A percentile compares a stretch with the other conserved stretches of the same genome.
These are phyloP conservation scores for Spheniscus mendiculus DNA, from an alignment of 2,113 vertebrate species.

Conservation along the genomic window DNA sequence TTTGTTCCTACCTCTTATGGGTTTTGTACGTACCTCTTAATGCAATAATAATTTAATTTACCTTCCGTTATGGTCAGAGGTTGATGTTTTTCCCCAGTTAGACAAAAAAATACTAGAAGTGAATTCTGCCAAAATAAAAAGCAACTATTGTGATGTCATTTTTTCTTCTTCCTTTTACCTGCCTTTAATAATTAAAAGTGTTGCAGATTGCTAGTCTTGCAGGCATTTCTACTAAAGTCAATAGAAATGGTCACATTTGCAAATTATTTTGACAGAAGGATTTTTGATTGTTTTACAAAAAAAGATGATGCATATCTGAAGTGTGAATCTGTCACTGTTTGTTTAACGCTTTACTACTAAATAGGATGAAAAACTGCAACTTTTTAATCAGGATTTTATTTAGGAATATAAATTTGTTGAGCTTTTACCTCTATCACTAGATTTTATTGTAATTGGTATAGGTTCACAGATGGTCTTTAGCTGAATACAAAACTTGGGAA, in stretches of 20 bases:
- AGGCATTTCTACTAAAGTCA: not conserved
- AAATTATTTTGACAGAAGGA: not conserved
- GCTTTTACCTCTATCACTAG: not conserved
- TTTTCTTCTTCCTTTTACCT: not conserved
- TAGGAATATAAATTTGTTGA: not conserved
- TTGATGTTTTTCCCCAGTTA: not conserved
- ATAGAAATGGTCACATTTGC: not conserved
- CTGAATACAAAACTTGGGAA: not conserved
- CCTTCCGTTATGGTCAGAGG: not conserved
- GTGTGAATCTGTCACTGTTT: not conserved
- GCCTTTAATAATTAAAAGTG: not conserved
- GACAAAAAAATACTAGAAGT: not conserved
- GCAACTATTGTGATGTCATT: not conserved
- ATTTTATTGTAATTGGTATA: not conserved
- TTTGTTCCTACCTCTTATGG: accelerated
- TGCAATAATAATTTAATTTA: not conserved
- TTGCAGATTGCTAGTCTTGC: not conserved
- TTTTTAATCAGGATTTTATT: not conserved
- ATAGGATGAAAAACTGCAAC: not conserved
- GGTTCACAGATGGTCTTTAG: not conserved
- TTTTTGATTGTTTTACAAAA: not conserved
- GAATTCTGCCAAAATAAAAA: not conserved
- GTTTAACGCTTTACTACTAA: not conserved
- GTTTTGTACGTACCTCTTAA: not conserved
- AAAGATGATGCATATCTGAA: not conserved